Base-by-base conservation (phyloP, 1,140 invertebrate species). In the Teleopsis dalmanni region DNA sequence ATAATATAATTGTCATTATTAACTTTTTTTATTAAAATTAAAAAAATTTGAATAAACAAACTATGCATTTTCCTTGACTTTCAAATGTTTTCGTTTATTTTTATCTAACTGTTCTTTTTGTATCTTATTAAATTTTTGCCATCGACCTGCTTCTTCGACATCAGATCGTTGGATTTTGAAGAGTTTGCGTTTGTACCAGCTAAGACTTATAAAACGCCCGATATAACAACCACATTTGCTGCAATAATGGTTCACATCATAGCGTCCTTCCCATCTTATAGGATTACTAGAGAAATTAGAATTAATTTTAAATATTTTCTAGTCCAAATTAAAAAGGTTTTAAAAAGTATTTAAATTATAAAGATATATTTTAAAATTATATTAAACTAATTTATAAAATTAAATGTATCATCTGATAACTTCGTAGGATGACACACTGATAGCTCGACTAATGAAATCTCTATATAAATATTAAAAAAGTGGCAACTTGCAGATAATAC, bases 241-340 rank as follows among this genome's bases (percentile, higher is more conserved):
- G 50, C 62, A 68, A 40, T 68, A 69, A 37, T 69, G 65, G 47
- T 69, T 68, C 13, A 57, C 50, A 50, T 69, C 65, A 31, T 65
- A 56, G 3, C 65, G 47, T 0, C 65, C 64, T 5, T 26, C 16
- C 65, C 65, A 68, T 7, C 50, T 33, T 26, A 68, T 65, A 40
- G 62, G 60, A 51, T 55, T 57, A 49, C 65, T 68, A 13, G 18
- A 10, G 26, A 7, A 3, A 22, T 34, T 7, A 36, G 1, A 42
- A 29, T n/a, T 5, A 43, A 31, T 7, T n/a, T 3, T 3, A 22
- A 21, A 2, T 4, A 41, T n/a, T n/a, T n/a, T n/a, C n/a, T n/a
- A n/a, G n/a, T n/a, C n/a, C n/a, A n/a, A n/a, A n/a, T n/a, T n/a
- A n/a, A n/a, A n/a, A n/a, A n/a, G n/a, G n/a, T n/a, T n/a, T n/a